Base-by-base conservation (phyloP, 2,888 invertebrate species). In the Balanococcus diminutus region DNA sequence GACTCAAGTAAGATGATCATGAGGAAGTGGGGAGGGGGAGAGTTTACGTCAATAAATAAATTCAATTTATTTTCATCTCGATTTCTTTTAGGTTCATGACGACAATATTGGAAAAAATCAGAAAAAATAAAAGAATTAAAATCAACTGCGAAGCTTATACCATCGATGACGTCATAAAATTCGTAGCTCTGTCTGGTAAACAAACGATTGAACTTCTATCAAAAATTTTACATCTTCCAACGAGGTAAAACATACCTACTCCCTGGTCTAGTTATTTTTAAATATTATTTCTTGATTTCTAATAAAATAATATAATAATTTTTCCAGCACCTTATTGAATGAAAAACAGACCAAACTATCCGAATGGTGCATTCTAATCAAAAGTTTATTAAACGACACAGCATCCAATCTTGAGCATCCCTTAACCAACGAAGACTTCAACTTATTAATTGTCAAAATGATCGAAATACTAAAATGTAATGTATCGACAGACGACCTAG, bases 111-210 rank as follows among this genome's bases (percentile, higher is more conserved):
- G 32, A 32, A 31, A 51, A 56, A 56, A 83, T 19, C 2, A 56
- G 9, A 31, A 25, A 19, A 11, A 28, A 28, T 22, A 56, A 56
- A 36, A 16, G 32, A 4, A 56, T 83, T 1, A 83, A 56, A 51
- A 83, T 83, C 6, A 83, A 75, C 22, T 42, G 39, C 46, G 75
- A 75, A 84, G 79, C 32, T 1, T 75, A 36, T 39, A 46, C 75
- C 25, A 84, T 84, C 19, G 75, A 75, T 16, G 67, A 84, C n/a
- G 19, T 84, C 2, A 46, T 84, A 9, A 39, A 46, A 46, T 84
- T 84, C 36, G 6, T 84, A 4, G 8, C 28, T 36, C 28, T 84
- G 31, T 32, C 46, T 14, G 22, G 31, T 46, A 72, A 46, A 51
- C 25, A 31, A 14, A 31, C n/a, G 8, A 28, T 36, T 2, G 75